Percentiles rank a stretch among this genome's conserved stretches.
Evolutionary conservation across 2,888 invertebrate genomes (phyloP).

Genomic region (Athrips mouffetella): DNA sequence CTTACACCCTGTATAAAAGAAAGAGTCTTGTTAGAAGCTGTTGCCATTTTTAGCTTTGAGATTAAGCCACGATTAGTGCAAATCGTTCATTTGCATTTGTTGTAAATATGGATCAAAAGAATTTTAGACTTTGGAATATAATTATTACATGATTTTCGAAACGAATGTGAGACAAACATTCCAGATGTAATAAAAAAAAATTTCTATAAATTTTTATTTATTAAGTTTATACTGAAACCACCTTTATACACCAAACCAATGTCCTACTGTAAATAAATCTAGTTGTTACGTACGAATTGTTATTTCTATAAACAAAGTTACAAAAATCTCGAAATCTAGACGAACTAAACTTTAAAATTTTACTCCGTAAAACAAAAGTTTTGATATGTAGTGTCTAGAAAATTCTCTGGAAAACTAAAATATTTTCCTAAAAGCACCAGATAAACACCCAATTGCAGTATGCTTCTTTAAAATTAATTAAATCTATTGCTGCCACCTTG

Average conservation of each 20-base stretch:
- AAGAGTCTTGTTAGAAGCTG: too few species aligned
- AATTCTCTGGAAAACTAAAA: background rate
- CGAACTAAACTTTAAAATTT: background rate
- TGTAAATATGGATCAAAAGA: too few species aligned
- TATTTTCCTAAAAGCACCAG: constrained; percentile 9
- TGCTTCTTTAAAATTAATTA: too few species aligned
- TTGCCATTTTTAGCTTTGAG: too few species aligned
- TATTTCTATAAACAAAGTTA: constrained; percentile 12
- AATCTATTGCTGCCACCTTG: too few species aligned
- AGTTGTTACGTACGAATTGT: constrained; percentile 19
- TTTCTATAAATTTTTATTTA: constrained; percentile 37
- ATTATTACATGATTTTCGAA: too few species aligned
- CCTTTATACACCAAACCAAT: constrained; percentile 47
- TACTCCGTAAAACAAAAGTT: background rate
- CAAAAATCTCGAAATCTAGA: background rate
- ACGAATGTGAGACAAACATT: too few species aligned
- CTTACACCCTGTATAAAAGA: too few species aligned
- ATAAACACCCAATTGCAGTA: background rate
- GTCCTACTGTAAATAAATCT: constrained; percentile 28
- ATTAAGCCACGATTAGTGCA: too few species aligned
- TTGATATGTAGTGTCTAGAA: background rate
- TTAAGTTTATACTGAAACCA: constrained; percentile 44
- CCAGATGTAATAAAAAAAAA: constrained; percentile 31
- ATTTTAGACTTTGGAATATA: too few species aligned
- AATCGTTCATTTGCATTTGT: too few species aligned